Percentiles rank a stretch among this genome's conserved stretches.
phyloP scores from a whole-genome alignment of 2,797 vertebrate genomes.

The Sebastolobus altivelis region DNA sequence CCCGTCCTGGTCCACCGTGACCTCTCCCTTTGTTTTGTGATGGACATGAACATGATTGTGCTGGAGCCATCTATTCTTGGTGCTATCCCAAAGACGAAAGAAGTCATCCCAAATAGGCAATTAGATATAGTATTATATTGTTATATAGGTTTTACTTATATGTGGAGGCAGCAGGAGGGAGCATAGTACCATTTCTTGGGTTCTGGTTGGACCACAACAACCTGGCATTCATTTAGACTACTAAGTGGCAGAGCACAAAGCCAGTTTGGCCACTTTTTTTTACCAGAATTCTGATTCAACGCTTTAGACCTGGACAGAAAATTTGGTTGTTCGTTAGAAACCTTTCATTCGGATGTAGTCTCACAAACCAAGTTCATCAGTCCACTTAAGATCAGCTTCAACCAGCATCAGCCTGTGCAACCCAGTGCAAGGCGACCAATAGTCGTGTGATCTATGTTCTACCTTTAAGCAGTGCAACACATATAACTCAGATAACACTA shows the following conservation, averaged over 20 bases:
- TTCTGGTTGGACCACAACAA: constrained; percentile 1
- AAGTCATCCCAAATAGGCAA: neutral
- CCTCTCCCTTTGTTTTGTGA: constrained; percentile 3
- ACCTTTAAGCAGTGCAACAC: neutral
- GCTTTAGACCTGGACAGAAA: neutral
- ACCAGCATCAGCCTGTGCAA: neutral
- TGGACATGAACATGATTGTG: neutral
- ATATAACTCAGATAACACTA: neutral
- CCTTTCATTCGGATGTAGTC: neutral
- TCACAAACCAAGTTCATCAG: neutral
- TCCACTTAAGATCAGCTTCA: neutral
- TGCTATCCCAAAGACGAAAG: neutral
- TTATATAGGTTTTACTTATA: neutral
- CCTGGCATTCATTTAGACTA: neutral
- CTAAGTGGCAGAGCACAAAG: neutral
- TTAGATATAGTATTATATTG: neutral
- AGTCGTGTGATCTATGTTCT: neutral
- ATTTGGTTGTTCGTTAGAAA: neutral
- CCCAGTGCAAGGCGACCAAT: neutral
- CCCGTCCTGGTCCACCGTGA: neutral
- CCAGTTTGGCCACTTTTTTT: neutral
- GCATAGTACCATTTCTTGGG: neutral
- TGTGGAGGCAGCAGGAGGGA: neutral
- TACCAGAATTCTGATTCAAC: neutral
- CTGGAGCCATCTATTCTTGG: neutral